Conservation (phyloP, 2,797 vertebrate genomes). For the Siniperca undulata region DNA sequence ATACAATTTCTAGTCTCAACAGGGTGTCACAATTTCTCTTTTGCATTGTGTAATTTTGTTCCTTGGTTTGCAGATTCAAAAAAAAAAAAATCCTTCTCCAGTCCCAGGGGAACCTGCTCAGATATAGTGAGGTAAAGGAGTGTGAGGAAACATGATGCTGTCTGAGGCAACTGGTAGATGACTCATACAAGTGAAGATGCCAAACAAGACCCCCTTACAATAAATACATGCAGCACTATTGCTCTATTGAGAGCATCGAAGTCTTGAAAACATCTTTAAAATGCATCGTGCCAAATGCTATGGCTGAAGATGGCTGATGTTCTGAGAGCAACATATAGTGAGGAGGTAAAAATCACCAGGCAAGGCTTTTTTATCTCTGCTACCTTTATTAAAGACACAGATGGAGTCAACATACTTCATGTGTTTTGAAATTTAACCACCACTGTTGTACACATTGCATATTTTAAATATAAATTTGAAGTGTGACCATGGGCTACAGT, state of each 20-base stretch:
- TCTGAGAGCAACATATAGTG: constrained; percentile 15
- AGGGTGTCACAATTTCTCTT: constrained; percentile 31
- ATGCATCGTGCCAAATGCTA: constrained; percentile 27
- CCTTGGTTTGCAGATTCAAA: constrained; percentile 36
- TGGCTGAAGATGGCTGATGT: constrained; percentile 25
- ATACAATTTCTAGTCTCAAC: constrained; percentile 39
- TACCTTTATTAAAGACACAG: constrained; percentile 20
- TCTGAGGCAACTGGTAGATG: constrained; percentile 53
- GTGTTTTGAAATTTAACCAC: background rate
- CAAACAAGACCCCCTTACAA: constrained; percentile 47
- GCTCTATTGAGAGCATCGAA: constrained; percentile 50
- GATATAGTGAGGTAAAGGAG: constrained; percentile 43
- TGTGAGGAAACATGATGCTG: constrained; percentile 41
- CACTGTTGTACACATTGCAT: background rate
- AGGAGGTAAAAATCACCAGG: constrained; percentile 20
- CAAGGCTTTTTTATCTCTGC: constrained; percentile 42
- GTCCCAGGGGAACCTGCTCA: constrained; percentile 46
- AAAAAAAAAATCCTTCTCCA: constrained; percentile 19
- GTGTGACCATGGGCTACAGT: too few relatives aligned
- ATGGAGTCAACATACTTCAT: constrained; percentile 1
- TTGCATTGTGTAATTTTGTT: constrained; percentile 52
- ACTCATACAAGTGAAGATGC: constrained; percentile 49
- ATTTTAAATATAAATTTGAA: constrained; percentile 7
- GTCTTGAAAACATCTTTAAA: constrained; percentile 51
- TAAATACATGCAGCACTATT: constrained; percentile 33